Conservation (phyloP, 2,113 vertebrate genomes). For the Colius striatus region DNA sequence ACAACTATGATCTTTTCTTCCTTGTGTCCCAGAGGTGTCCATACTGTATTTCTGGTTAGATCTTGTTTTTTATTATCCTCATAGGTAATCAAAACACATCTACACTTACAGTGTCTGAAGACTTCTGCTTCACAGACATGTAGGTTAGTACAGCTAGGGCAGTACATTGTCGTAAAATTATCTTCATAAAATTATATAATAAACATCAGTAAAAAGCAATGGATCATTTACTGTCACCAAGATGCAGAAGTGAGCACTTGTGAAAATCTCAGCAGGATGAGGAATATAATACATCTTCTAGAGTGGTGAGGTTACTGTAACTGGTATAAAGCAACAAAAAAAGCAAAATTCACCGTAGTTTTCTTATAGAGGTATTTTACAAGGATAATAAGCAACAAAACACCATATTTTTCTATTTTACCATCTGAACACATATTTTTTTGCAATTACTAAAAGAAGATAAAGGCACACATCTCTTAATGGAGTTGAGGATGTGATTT, state of each 20-base stretch:
- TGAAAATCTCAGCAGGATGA: neutral
- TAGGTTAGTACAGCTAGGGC: neutral
- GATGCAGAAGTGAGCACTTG: neutral
- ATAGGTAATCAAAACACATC: neutral
- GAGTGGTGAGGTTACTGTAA: neutral
- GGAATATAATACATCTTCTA: neutral
- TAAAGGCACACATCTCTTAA: neutral
- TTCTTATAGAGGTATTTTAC: neutral
- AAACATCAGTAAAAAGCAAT: neutral
- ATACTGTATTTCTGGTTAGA: neutral
- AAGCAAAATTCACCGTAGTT: neutral
- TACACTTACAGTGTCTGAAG: neutral
- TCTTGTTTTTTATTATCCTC: neutral
- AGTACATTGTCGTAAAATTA: neutral
- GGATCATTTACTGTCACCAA: neutral
- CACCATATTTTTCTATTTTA: neutral
- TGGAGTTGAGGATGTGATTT: neutral
- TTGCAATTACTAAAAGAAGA: neutral
- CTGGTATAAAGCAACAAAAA: neutral
- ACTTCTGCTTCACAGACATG: neutral
- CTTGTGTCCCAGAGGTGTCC: neutral
- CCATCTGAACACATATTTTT: neutral
- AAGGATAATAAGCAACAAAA: neutral
- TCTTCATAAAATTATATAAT: neutral
- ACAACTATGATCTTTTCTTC: neutral